phyloP scores from a whole-genome alignment of 2,888 invertebrate genomes.

The Gnatocerus cornutus region DNA sequence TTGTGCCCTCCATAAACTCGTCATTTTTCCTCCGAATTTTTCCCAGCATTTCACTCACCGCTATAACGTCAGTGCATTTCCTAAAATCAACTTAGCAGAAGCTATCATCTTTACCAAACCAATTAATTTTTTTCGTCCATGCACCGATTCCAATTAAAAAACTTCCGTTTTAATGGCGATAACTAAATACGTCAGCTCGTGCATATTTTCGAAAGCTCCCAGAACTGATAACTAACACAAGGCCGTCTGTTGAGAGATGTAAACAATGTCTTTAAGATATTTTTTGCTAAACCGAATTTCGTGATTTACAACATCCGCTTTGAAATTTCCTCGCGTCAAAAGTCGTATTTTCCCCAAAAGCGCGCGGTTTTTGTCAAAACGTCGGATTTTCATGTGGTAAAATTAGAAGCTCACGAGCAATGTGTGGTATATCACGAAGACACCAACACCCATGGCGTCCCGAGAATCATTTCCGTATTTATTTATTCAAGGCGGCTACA shows the following conservation, averaged over 20 bases:
- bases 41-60: no score
- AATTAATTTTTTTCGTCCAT: constrained; percentile 12
- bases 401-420: constrained; percentile 58
- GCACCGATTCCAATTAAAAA: constrained; percentile 32
- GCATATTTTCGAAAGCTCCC: constrained; percentile 44
- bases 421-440: constrained; percentile 63
- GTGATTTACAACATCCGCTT: constrained; percentile 47
- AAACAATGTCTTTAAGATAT: constrained; percentile 48
- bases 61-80: no score
- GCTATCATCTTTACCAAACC: background rate
- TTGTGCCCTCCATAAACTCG: no score
- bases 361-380: no score
- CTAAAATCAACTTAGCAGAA: no score
- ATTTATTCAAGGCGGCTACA: constrained; percentile 68
- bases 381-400: constrained; percentile 26
- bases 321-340: constrained; percentile 4
- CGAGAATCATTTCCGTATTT: constrained; percentile 69
- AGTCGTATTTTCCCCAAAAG: no score
- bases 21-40: no score
- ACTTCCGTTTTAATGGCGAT: constrained; percentile 26
- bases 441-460: constrained; percentile 55
- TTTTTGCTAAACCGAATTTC: constrained; percentile 41
- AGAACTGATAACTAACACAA: constrained; percentile 47
- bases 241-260: constrained; percentile 49
- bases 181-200: constrained; percentile 41